A percentile compares a stretch with the other conserved stretches of the same genome.
Evolutionary conservation across 2,888 invertebrate genomes (phyloP).

Genomic region (Neuroscelio doddi): DNA sequence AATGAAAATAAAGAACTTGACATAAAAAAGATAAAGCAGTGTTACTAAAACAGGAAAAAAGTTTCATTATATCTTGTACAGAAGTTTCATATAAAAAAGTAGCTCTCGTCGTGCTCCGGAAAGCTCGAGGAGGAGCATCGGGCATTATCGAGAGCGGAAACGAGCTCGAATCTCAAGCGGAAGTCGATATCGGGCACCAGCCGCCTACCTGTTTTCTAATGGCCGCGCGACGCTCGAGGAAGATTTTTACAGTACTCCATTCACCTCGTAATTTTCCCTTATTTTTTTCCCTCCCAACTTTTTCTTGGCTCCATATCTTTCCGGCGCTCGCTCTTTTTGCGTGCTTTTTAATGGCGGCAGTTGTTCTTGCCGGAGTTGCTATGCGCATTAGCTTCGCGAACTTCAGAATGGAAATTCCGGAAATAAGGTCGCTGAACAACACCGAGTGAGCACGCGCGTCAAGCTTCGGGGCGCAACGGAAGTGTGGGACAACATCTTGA

Average conservation of each 20-base stretch:
- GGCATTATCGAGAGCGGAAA: constrained; percentile 41
- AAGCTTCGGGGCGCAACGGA: constrained; percentile 14
- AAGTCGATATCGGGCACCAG: constrained; percentile 31
- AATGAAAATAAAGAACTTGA: too few relatives aligned
- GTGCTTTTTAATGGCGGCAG: too few relatives aligned
- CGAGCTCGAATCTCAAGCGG: constrained; percentile 43
- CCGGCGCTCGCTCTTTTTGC: too few relatives aligned
- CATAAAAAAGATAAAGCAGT: not conserved
- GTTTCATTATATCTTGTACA: not conserved
- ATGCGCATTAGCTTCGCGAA: constrained; percentile 15
- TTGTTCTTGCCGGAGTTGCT: too few relatives aligned
- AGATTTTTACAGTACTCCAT: not conserved
- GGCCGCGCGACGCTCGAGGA: too few relatives aligned
- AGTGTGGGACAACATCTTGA: not conserved
- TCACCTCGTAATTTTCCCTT: too few relatives aligned
- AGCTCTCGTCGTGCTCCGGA: constrained; percentile 24
- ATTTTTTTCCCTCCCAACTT: too few relatives aligned
- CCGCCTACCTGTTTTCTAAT: constrained; percentile 1
- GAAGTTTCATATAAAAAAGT: too few relatives aligned
- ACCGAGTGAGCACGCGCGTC: constrained; percentile 5
- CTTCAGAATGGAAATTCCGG: constrained; percentile 24
- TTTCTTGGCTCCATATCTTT: too few relatives aligned
- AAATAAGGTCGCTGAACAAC: constrained; percentile 34
- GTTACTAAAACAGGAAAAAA: not conserved
- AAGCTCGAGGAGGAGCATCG: constrained; percentile 27